These are phyloP conservation scores for Teleopsis dalmanni DNA, from an alignment of 1,140 invertebrate species.

Conservation along the genomic window DNA sequence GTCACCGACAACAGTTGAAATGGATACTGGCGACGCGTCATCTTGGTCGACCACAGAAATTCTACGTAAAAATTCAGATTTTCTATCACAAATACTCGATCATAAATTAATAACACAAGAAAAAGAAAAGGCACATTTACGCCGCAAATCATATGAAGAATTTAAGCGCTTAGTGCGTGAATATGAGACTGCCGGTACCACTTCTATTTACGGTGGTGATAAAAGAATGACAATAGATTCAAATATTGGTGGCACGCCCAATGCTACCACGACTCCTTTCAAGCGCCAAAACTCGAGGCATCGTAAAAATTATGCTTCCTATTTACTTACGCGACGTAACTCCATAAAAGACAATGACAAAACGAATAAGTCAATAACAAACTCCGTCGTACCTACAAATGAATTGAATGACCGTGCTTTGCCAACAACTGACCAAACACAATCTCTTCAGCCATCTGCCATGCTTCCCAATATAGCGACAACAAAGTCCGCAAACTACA, in stretches of 20 bases:
- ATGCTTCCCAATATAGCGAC: not conserved
- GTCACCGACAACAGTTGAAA: constrained; percentile 20
- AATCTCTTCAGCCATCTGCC: not conserved
- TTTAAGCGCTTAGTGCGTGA: constrained; percentile 41
- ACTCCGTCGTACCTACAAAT: not conserved
- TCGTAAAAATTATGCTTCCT: constrained; percentile 37
- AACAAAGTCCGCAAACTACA: constrained; percentile 21
- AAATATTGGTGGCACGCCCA: not conserved
- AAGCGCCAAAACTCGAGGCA: constrained; percentile 41
- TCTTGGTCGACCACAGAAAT: constrained; percentile 23
- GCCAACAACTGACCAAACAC: not conserved
- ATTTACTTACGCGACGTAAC: constrained; percentile 31
- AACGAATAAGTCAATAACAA: constrained; percentile 6
- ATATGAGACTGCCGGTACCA: constrained; percentile 23
- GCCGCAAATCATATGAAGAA: constrained; percentile 43
- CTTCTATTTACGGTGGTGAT: not conserved
- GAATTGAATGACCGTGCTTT: not conserved
- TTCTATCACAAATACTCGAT: constrained; percentile 43
- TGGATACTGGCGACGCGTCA: constrained; percentile 25
- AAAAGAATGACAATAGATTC: too few relatives aligned
- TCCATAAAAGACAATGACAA: constrained; percentile 13
- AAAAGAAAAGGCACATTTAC: constrained; percentile 38
- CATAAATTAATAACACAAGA: constrained; percentile 34
- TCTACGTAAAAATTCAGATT: constrained; percentile 42
- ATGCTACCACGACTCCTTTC: constrained; percentile 17